These are phyloP conservation scores for Leptinotarsa tumamoca DNA, from an alignment of 2,888 invertebrate species.

Conservation along the genomic window DNA sequence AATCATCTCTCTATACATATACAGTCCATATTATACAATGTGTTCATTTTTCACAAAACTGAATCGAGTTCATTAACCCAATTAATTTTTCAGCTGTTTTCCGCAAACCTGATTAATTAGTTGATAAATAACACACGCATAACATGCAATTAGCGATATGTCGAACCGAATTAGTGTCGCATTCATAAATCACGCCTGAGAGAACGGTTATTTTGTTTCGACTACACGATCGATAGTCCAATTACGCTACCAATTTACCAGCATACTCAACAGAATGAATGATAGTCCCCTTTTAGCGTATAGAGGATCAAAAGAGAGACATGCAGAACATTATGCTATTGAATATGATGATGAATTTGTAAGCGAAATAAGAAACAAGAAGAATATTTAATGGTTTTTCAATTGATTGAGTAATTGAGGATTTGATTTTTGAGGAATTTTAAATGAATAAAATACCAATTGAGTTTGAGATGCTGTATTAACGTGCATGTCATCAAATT, in stretches of 20 bases:
- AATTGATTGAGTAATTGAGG: too few species aligned
- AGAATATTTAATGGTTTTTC: too few species aligned
- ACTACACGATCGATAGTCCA: conserved; percentile 2
- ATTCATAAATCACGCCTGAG: conserved; percentile 12
- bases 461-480: too few species aligned
- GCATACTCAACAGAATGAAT: background rate
- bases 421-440: too few species aligned
- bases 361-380: too few species aligned
- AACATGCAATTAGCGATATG: conserved; percentile 9
- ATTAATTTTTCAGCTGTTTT: background rate
- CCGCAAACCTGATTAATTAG: background rate
- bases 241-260: conserved; percentile 4
- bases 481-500: too few species aligned
- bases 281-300: background rate
- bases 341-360: too few species aligned
- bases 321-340: too few species aligned
- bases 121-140: background rate
- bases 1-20: too few species aligned
- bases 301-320: background rate
- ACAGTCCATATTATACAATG: too few species aligned
- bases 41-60: background rate
- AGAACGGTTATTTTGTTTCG: conserved; percentile 7
- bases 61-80: background rate
- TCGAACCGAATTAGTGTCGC: conserved; percentile 14
- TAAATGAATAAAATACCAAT: too few species aligned